Percentiles rank a stretch among this genome's conserved stretches.
These are phyloP conservation scores for Brachionus koreanus DNA, from an alignment of 1,140 invertebrate genomes.

Conservation along the genomic window DNA sequence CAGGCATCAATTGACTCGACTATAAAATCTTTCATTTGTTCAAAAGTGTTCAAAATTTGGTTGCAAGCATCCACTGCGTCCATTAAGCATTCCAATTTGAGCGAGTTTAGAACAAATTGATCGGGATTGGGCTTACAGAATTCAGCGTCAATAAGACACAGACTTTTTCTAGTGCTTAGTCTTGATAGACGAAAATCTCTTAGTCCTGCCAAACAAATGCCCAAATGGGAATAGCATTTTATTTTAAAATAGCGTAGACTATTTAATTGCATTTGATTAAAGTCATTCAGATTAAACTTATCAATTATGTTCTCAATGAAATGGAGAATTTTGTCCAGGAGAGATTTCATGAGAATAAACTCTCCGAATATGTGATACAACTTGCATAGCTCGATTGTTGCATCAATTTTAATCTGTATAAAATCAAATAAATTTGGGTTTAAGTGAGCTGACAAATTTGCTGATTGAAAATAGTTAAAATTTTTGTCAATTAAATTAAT, in stretches of 20 bases:
- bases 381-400: neutral
- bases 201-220: neutral
- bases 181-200: slow-evolving; percentile 18
- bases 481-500: slow-evolving; percentile 23
- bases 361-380: slow-evolving; percentile 19
- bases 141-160: slow-evolving; percentile 9
- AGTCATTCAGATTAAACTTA: neutral
- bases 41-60: neutral
- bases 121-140: neutral
- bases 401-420: slow-evolving; percentile 34
- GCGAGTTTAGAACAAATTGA: neutral
- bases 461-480: neutral
- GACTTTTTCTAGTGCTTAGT: slow-evolving; percentile 2
- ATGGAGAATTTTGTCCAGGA: slow-evolving; percentile 17
- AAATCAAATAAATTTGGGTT: neutral
- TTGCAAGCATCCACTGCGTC: neutral
- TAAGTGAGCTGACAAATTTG: neutral
- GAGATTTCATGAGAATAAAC: neutral
- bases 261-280: neutral
- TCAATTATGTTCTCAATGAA: slow-evolving; percentile 8
- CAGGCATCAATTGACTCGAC: neutral
- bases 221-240: slow-evolving; percentile 25
- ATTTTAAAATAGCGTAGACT: slow-evolving; percentile 28
- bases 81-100: slow-evolving; percentile 4
- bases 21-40: neutral